Base-by-base conservation (phyloP, 2,797 vertebrate species). In the Tenualosa thibaudeaui region DNA sequence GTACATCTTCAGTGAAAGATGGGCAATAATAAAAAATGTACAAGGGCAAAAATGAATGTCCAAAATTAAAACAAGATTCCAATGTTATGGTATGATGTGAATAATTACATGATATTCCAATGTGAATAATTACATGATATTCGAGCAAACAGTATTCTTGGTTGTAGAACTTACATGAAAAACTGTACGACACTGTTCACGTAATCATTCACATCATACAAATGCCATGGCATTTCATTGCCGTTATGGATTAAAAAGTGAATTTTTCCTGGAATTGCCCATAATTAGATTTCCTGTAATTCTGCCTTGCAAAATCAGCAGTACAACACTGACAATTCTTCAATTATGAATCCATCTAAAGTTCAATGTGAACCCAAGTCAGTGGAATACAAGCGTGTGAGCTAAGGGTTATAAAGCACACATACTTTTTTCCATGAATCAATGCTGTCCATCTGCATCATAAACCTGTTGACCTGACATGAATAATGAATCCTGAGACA, bases 401-500 rank as follows among this genome's bases (percentile, higher is more conserved):
- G 71, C 17, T 78, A 10, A 31, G 62, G 85, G 81, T 87, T 71
- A 82, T 89, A 78, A 85, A 46, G 71, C 40, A 43, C 46, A 6
- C 40, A 78, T 46, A 22, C 89, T 81, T 86, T 88, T 93, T 93
- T 94, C 91, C 91, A 86, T 81, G 1, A 93, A 95, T 95, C 94
- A 87, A 94, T 95, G 92, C 75, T 88, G 86, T 93, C 93, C 93
- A 92, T 93, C 91, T 94, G 86, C 54, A 83, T 89, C 87, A 84
- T 86, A 82, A 88, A 94, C 93, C 92, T 91, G 91, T 40, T 93
- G 95, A 94, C 94, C 94, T 85, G 81, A 81, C 86, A 94, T 96
- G 91, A 96, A 96, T 96, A 94, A 96, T 96, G 90, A 88, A 96
- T 93, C 89, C 89, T 81, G 82, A 88, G 91, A 86, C 43, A 90